Conservation (phyloP, 2,797 vertebrate genomes). For the Euthynnus affinis region DNA sequence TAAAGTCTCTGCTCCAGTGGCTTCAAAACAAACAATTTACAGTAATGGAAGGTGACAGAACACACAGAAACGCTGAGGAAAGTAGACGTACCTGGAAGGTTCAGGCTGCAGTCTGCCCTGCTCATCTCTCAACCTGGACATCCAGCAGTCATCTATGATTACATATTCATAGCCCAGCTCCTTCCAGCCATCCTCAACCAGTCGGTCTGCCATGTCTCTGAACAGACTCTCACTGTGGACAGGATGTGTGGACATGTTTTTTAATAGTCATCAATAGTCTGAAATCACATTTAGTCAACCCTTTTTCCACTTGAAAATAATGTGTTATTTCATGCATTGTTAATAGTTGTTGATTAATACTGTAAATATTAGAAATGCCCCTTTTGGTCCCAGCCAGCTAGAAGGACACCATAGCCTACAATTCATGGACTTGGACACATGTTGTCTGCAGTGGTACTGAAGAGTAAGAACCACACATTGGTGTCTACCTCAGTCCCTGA, state of each 20-base stretch:
- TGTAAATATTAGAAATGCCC: no score
- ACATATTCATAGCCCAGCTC: slow-evolving; percentile 89
- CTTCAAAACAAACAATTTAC: background rate
- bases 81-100: slow-evolving; percentile 69
- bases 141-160: slow-evolving; percentile 92
- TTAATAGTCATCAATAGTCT: background rate
- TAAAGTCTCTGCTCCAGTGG: background rate
- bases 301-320: no score
- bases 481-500: background rate
- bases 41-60: background rate
- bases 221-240: slow-evolving; percentile 86
- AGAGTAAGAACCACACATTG: no score
- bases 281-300: no score
- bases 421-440: no score
- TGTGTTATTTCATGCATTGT: no score
- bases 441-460: no score
- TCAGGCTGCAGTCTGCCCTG: slow-evolving; percentile 82
- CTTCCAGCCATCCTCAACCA: slow-evolving; percentile 89
- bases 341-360: no score
- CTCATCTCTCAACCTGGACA: slow-evolving; percentile 77
- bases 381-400: no score
- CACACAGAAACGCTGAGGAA: background rate
- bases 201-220: slow-evolving; percentile 87
- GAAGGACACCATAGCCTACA: no score
- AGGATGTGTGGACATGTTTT: no score